Evolutionary conservation across 2,797 vertebrate species (phyloP), one percentile per base, ranked within the genome.

Genomic region (Tarsius wallacei): DNA sequence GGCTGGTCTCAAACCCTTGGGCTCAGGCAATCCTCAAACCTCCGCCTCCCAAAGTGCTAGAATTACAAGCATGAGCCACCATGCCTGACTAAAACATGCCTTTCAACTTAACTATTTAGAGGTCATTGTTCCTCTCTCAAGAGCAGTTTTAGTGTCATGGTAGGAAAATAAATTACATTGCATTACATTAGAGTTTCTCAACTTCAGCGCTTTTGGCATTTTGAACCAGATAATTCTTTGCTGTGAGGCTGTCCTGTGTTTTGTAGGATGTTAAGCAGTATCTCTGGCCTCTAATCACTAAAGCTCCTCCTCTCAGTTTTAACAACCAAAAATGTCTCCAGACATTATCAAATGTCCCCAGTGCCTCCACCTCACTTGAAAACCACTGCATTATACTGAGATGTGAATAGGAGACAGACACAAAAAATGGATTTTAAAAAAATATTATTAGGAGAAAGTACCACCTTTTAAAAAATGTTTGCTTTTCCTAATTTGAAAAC

Each of bases 401-500:
- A 61, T 31, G 28, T 47, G n/a, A 17, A 77, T 63, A 42, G 15
- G 53, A 87, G 3, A 84, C 26, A 77, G 36, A 70, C 3, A 59
- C 2, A 68, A 73, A 16, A 80, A 77, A 49, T 73, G 12, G 42
- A 49, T 64, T 93, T 96, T 26, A 81, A 96, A 90, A 63, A 84
- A 53, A 26, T 33, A 59, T 31, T 24, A 93, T 42, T 82, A 84
- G 28, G 55, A 73, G 15, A 6, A 26, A 82, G 53, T 21, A 84
- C 51, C 24, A 33, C 15, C 7, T 96, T 80, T 70, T 33, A 91
- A 71, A 26, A 64, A 36, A n/a, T 11, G 66, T 94, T 95, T 81
- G 87, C 17, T 93, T 91, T 91, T 89, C 16, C 22, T 66, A 61
- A 74, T 84, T 71, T 83, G 33, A 68, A 95, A 90, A 84, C 22